These are phyloP conservation scores for Nebria brevicollis DNA, from an alignment of 2,888 invertebrate genomes.

Conservation along the genomic window DNA sequence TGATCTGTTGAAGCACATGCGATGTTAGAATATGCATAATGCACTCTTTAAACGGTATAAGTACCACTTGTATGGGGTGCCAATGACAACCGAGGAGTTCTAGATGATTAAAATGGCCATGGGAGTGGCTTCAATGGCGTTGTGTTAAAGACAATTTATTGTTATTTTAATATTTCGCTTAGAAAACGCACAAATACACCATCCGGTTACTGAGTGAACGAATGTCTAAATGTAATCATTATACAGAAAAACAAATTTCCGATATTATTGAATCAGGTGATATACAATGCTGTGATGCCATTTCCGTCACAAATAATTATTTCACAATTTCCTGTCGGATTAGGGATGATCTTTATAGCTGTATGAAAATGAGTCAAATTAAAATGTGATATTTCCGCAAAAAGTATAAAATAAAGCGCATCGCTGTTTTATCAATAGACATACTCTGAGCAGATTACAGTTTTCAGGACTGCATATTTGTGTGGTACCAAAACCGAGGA, in stretches of 20 bases:
- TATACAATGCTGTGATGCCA: background rate
- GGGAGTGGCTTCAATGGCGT: background rate
- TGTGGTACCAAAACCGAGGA: background rate
- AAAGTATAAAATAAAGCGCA: background rate
- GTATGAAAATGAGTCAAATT: background rate
- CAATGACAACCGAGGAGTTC: background rate
- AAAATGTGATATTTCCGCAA: background rate
- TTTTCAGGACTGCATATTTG: background rate
- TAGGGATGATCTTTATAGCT: background rate
- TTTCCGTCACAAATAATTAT: background rate
- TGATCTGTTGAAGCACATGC: background rate
- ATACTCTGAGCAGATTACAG: background rate
- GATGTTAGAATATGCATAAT: slow-evolving; percentile 1
- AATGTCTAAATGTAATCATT: background rate
- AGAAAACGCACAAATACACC: background rate
- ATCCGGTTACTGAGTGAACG: background rate
- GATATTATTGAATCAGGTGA: background rate
- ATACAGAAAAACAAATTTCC: too few species aligned
- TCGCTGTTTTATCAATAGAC: background rate
- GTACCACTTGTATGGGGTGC: background rate
- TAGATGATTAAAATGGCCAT: background rate
- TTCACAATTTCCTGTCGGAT: background rate
- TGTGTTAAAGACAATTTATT: background rate
- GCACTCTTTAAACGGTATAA: background rate
- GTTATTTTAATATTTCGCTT: background rate